Conservation (phyloP, 1,140 invertebrate genomes). For the Apis laboriosa region DNA sequence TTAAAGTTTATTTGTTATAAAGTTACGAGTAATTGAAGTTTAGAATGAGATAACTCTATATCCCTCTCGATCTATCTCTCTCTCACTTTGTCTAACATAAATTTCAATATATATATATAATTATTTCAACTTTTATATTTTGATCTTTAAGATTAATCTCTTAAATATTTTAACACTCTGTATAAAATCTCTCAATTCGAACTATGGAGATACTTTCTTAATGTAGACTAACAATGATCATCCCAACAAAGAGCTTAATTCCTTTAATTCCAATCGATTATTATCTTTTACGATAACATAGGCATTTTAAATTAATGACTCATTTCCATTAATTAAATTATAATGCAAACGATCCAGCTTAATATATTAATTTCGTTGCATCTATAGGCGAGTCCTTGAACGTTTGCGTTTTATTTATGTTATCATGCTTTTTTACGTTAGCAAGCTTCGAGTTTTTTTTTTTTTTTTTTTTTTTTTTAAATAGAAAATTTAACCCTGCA, state of each 20-base stretch:
- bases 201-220: too few species aligned
- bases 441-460: background rate
- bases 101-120: too few species aligned
- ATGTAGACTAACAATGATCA: too few species aligned
- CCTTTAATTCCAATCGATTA: background rate
- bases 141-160: too few species aligned
- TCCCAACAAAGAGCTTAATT: background rate
- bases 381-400: conserved; percentile 10
- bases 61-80: too few species aligned
- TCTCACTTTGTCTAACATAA: too few species aligned
- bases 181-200: too few species aligned
- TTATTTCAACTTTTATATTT: too few species aligned
- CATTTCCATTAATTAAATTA: background rate
- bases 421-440: conserved; percentile 34
- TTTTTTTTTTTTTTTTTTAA: conserved; percentile 11
- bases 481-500: background rate
- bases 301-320: background rate
- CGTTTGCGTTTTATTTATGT: background rate
- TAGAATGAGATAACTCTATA: too few species aligned
- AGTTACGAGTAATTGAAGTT: too few species aligned
- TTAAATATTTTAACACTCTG: too few species aligned
- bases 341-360: background rate
- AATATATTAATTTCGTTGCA: background rate
- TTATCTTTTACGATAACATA: background rate
- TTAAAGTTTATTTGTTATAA: too few species aligned